Evolutionary conservation across 2,113 vertebrate species (phyloP).

Genomic region (Syrrhaptes paradoxus): DNA sequence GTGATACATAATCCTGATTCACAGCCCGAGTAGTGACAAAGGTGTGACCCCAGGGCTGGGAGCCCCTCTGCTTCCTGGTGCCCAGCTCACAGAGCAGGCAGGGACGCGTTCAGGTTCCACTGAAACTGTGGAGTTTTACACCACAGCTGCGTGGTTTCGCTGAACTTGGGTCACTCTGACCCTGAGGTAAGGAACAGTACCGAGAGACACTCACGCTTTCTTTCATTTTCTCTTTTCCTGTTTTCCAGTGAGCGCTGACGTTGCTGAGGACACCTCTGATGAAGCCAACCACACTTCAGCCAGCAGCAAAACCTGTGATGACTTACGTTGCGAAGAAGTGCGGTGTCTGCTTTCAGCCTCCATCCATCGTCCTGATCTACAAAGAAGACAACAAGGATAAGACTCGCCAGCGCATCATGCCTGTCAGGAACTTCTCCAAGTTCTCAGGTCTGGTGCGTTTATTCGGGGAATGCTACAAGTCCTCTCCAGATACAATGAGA

Average conservation of each 20-base stretch:
- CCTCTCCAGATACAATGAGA: background rate
- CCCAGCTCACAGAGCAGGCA: fast-evolving
- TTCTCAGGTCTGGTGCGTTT: slow-evolving; percentile 80
- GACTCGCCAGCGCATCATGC: slow-evolving; percentile 87
- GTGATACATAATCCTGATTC: too few species aligned
- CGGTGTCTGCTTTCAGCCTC: slow-evolving; percentile 87
- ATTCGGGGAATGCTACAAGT: background rate
- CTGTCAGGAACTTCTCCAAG: slow-evolving; percentile 85
- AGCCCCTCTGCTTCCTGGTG: background rate
- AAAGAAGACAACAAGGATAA: slow-evolving; percentile 70
- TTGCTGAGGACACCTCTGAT: background rate
- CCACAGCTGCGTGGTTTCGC: background rate
- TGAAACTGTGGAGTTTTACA: background rate
- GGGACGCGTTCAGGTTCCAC: background rate
- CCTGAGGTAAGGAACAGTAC: too few species aligned
- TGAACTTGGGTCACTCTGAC: background rate
- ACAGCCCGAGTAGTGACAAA: background rate
- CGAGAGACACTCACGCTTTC: fast-evolving
- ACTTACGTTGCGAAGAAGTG: slow-evolving; percentile 84
- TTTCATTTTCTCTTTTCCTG: background rate
- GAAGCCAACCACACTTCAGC: background rate
- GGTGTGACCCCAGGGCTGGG: background rate
- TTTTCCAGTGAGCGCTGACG: background rate
- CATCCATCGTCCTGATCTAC: slow-evolving; percentile 89
- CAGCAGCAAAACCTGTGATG: slow-evolving; percentile 62